A percentile compares a stretch with the other conserved stretches of the same genome.
Evolutionary conservation across 2,797 vertebrate species (phyloP).

Genomic region (Smutsia gigantea): DNA sequence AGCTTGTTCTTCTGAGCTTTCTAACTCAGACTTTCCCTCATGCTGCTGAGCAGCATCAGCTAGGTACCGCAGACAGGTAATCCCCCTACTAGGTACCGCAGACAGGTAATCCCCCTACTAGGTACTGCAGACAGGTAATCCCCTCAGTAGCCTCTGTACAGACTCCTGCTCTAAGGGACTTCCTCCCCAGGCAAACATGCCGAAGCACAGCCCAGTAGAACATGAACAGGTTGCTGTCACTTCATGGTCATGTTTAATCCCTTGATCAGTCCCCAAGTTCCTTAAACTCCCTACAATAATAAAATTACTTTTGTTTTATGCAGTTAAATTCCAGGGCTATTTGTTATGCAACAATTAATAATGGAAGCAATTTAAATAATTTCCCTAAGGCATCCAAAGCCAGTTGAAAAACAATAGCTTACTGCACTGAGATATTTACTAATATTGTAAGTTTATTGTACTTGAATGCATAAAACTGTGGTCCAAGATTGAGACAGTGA

Average conservation of each 20-base stretch:
- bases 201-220: background rate
- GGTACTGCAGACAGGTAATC: too few relatives aligned
- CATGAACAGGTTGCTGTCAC: background rate
- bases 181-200: background rate
- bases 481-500: background rate
- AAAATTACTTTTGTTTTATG: background rate
- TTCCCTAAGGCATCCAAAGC: conserved; percentile 9
- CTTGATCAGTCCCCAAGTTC: background rate
- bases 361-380: background rate
- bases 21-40: background rate
- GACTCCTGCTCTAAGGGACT: background rate
- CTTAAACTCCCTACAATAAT: background rate
- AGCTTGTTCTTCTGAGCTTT: background rate
- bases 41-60: background rate
- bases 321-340: background rate
- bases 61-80: background rate
- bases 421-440: background rate
- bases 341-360: background rate
- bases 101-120: too few relatives aligned
- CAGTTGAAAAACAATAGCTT: background rate
- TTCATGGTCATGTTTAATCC: background rate
- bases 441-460: background rate
- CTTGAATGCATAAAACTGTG: background rate
- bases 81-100: too few relatives aligned
- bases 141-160: background rate